Evolutionary conservation across 2,797 vertebrate species (phyloP).

Genomic region (Crocodylus rhombifer): DNA sequence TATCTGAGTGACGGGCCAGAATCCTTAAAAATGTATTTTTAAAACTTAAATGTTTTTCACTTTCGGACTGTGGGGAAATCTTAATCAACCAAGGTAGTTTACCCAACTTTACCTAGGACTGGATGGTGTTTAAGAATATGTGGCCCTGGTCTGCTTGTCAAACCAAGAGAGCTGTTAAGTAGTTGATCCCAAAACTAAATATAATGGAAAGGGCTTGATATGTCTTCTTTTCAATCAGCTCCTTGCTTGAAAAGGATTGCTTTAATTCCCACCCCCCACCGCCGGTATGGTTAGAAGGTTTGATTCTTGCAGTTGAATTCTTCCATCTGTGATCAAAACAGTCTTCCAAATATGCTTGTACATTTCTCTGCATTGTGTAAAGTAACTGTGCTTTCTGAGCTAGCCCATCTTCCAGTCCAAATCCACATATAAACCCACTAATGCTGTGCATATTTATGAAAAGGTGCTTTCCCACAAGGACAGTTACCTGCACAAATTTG

Average conservation of each 20-base stretch:
- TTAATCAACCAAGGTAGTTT: not conserved
- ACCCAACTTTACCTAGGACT: not conserved
- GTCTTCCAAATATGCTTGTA: not conserved
- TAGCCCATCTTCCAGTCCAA: not conserved
- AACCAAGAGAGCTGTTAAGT: not conserved
- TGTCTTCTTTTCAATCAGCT: not conserved
- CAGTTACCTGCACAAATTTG: not conserved
- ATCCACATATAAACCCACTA: not conserved
- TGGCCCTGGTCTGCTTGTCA: not conserved
- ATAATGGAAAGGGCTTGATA: not conserved
- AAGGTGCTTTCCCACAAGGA: not conserved
- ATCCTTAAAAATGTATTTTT: not conserved
- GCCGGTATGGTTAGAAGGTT: not conserved
- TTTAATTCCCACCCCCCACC: not conserved
- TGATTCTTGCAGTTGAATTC: not conserved
- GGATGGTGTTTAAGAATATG: not conserved
- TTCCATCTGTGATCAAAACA: not conserved
- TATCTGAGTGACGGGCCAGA: not conserved
- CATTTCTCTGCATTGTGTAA: not conserved
- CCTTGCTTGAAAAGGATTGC: not conserved
- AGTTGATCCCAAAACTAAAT: not conserved
- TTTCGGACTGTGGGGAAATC: not conserved
- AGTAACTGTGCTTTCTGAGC: not conserved
- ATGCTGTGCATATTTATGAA: not conserved
- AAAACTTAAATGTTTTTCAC: not conserved